Base-by-base conservation (phyloP, 2,888 invertebrate genomes). In the Encarsia formosa region DNA sequence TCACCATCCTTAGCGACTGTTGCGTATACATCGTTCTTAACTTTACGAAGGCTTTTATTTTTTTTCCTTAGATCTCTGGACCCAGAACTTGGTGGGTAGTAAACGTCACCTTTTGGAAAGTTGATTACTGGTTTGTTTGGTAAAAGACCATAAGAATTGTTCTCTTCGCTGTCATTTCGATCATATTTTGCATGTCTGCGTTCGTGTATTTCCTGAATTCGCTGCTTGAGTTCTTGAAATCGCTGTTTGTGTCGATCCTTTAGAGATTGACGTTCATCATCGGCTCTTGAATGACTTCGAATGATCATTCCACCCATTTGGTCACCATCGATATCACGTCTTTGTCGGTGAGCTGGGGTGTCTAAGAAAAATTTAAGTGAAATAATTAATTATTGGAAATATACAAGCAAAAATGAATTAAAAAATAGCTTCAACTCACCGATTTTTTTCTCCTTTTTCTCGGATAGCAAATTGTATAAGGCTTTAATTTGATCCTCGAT, bases 81-180 rank as follows among this genome's bases (percentile, higher is more conserved):
- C 9, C 56, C 26, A 13, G 2, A 49, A 0, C 48, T 64, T 1
- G 58, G 56, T 4, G 39, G 39, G 4, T 63, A 22, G 22, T 60
- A 62, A 8, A 67, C 53, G 18, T 70, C 66, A 2, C 61, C 64
- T 2, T 58, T 26, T 0, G 67, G 65, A 16, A 67, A 70, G 16
- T 56, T 57, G 11, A 56, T 49, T 1, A 54, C 5, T 0, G 66
- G 62, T 5, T 62, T 54, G 13, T 42, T 54, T 16, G 49, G 34
- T 8, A 56, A 49, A 48, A 69, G 64, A 3, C 64, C 66, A 19
- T 62, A 64, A 38, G 68, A 70, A 31, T 61, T 58, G 24, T 65
- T 62, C 9, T 68, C 66, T 2, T 18, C 49, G 45, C 59, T 66
- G 6, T 63, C 60, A 9, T 20, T n/a, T n/a, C n/a, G n/a, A n/a